Base-by-base conservation (phyloP, 2,888 invertebrate species). In the Pinctada fucata region DNA sequence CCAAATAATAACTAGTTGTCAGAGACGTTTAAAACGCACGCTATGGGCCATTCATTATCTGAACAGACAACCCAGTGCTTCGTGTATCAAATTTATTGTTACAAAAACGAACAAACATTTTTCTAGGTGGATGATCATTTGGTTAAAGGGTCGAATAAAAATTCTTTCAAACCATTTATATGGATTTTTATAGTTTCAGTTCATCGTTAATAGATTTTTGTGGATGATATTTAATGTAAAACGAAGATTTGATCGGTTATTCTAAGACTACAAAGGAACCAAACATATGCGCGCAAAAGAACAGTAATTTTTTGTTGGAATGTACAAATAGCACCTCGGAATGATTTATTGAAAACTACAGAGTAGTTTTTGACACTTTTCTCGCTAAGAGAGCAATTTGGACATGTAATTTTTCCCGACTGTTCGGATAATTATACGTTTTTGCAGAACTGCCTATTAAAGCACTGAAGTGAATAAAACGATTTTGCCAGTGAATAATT, bases 341-440 rank as follows among this genome's bases (percentile, higher is more conserved):
- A 75, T 76, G 64, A 63, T 75, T 58, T 68, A 75, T 69, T 72
- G 52, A 49, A 31, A 16, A 52, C 45, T 31, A 49, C 63, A 68
- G 51, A 31, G 52, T 67, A 58, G 64, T 65, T 68, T 73, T 73
- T 63, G 73, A 78, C 78, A 78, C 45, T 50, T 69, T 48, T 50
- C 73, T 78, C 72, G 78, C 65, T 49, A 78, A 72, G 77, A 58
- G 77, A 78, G 68, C 73, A 78, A 78, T 78, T 78, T 72, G 66
- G 72, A 67, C 50, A 49, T 13, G 64, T 52, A 69, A 78, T 67
- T 52, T 52, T 72, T 64, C 63, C 51, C 72, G 47, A 71, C 66
- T 51, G 49, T 47, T 45, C 63, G 47, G 77, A 72, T 78, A 73
- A 78, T 78, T 73, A 67, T 63, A 78, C 16, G 64, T 58, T 67